Percentiles rank a stretch among this genome's conserved stretches.
Evolutionary conservation across 2,113 vertebrate species (phyloP).

Genomic region (Rousettus leschenaultii): DNA sequence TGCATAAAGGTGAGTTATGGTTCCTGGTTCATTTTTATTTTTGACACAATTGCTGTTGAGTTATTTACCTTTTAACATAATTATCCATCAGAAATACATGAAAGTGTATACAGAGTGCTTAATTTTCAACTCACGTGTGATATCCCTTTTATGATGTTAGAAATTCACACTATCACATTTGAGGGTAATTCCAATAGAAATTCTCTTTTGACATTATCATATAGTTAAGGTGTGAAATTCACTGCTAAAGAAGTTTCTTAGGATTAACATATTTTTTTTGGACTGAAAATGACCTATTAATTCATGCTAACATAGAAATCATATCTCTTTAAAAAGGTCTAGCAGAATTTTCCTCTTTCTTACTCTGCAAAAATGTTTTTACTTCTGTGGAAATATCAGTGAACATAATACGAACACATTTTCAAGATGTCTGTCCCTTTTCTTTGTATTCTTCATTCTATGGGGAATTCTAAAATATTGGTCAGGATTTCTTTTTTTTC

Average conservation of each 20-base stretch:
- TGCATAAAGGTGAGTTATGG: constrained; percentile 85
- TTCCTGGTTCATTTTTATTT: constrained; percentile 36
- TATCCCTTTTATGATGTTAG: neutral
- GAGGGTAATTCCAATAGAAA: neutral
- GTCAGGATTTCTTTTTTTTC: neutral
- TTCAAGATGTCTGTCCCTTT: neutral
- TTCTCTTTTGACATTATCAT: neutral
- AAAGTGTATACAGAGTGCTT: neutral
- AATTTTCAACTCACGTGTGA: neutral
- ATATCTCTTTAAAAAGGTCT: neutral
- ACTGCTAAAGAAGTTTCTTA: neutral
- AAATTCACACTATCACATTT: neutral
- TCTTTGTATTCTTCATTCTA: neutral
- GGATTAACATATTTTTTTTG: neutral
- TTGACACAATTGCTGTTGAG: constrained; percentile 21
- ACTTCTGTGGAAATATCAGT: neutral
- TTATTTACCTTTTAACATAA: constrained; percentile 62
- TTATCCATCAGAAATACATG: constrained; percentile 42
- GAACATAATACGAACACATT: neutral
- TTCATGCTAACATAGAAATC: neutral
- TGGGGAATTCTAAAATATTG: neutral
- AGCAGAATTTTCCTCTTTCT: constrained; percentile 15
- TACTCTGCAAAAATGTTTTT: neutral
- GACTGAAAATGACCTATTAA: neutral
- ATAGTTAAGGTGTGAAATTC: constrained; percentile 3